These are phyloP conservation scores for Piaya cayana DNA, from an alignment of 2,113 vertebrate genomes.

Conservation along the genomic window DNA sequence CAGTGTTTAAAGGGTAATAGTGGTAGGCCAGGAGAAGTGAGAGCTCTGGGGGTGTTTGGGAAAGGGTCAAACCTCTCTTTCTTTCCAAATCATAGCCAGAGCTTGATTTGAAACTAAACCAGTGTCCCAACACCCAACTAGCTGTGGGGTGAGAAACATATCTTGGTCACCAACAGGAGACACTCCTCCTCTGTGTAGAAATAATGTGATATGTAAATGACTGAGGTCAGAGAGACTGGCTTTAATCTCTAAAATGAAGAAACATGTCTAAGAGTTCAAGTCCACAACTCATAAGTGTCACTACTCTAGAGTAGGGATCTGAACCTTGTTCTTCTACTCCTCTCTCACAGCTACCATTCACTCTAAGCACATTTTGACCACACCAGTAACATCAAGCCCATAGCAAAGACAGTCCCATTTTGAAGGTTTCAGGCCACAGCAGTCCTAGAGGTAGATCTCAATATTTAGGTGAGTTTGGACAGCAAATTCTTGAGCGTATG, in stretches of 20 bases:
- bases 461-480: not conserved
- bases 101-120: not conserved
- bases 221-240: not conserved
- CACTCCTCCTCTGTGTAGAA: not conserved
- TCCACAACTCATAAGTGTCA: not conserved
- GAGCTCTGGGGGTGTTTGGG: not conserved
- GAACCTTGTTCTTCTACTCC: not conserved
- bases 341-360: not conserved
- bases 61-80: not conserved
- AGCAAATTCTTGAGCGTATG: constrained; percentile 38
- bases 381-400: not conserved
- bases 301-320: not conserved
- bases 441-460: constrained; percentile 9
- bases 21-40: not conserved
- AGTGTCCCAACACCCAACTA: not conserved
- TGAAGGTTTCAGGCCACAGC: not conserved
- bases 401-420: not conserved
- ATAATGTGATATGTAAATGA: not conserved
- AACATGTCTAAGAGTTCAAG: not conserved
- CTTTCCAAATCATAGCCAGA: not conserved
- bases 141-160: not conserved
- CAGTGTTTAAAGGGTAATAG: not conserved
- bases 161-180: not conserved
- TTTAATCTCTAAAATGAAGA: not conserved
- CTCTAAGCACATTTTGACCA: not conserved